These are phyloP conservation scores for Chymomyza procnemis DNA, from an alignment of 2,888 invertebrate species.

Conservation along the genomic window DNA sequence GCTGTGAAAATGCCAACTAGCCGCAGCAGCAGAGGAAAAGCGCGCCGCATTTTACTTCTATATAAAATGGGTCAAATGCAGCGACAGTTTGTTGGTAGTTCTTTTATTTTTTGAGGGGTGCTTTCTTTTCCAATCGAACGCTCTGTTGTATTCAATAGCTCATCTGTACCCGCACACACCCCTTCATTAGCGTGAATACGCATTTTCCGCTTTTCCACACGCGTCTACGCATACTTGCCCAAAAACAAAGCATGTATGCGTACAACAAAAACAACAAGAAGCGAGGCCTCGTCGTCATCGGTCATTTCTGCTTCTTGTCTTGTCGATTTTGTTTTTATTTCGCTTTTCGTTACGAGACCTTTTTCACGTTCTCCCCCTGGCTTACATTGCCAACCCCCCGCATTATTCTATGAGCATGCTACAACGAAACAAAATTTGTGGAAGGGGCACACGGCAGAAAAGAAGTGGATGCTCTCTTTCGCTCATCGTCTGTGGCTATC, in stretches of 20 bases:
- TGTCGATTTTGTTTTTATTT: conserved; percentile 67
- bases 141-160: background rate
- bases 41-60: background rate
- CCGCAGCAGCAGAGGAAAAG: background rate
- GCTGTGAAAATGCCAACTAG: background rate
- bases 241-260: conserved; percentile 27
- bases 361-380: conserved; percentile 54
- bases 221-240: background rate
- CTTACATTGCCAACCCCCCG: conserved; percentile 10
- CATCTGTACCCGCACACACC: conserved; percentile 15
- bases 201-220: background rate
- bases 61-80: conserved; percentile 1
- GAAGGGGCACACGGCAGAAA: background rate
- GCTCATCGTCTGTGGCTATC: conserved; percentile 65
- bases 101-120: background rate
- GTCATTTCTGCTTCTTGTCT: conserved; percentile 53
- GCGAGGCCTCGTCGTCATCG: background rate
- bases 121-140: conserved; percentile 4
- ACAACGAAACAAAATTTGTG: background rate
- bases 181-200: background rate
- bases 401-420: conserved; percentile 3
- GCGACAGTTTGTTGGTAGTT: background rate
- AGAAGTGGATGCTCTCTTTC: conserved; percentile 37
- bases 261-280: conserved; percentile 24
- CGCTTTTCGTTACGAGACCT: conserved; percentile 63